A percentile compares a stretch with the other conserved stretches of the same genome.
These are phyloP conservation scores for Astropecten irregularis DNA, from an alignment of 53 echinoderm and acorn worm genomes.

Conservation along the genomic window DNA sequence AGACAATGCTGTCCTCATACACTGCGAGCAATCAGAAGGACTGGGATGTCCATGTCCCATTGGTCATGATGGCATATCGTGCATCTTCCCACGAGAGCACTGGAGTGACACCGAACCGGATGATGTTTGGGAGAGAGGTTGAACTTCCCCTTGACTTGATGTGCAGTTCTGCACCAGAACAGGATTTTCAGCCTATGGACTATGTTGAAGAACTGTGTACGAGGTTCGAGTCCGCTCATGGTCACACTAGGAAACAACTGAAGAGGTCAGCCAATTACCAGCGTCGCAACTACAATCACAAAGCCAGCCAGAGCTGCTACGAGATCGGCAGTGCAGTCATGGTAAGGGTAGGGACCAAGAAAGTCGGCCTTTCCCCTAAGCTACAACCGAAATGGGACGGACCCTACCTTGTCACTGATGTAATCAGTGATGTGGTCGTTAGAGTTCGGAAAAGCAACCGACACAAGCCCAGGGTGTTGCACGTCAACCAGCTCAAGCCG, in stretches of 20 bases:
- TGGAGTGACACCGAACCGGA: slow-evolving; percentile 28
- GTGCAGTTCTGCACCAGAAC: background rate
- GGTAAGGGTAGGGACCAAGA: background rate
- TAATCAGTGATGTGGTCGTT: background rate
- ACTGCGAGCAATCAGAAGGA: slow-evolving; percentile 44
- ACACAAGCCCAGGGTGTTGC: slow-evolving; percentile 13
- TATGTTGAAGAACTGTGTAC: background rate
- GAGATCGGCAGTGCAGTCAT: background rate
- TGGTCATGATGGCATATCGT: slow-evolving; percentile 58
- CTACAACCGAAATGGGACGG: slow-evolving; percentile 8
- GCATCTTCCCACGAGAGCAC: slow-evolving; percentile 10
- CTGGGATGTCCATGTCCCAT: slow-evolving; percentile 43
- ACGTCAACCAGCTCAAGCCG: slow-evolving; percentile 14
- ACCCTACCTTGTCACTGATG: background rate
- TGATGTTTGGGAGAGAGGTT: slow-evolving; percentile 33
- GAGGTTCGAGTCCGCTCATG: background rate
- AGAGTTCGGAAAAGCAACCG: slow-evolving; percentile 9
- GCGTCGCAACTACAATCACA: background rate
- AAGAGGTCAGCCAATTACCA: slow-evolving; percentile 13
- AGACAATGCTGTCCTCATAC: slow-evolving; percentile 40
- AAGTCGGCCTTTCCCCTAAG: slow-evolving; percentile 5
- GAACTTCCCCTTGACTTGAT: slow-evolving; percentile 27
- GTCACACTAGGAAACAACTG: background rate
- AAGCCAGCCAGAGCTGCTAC: background rate
- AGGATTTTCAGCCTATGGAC: background rate